Conservation (phyloP, 2,888 invertebrate species). For the Monochamus alternatus region DNA sequence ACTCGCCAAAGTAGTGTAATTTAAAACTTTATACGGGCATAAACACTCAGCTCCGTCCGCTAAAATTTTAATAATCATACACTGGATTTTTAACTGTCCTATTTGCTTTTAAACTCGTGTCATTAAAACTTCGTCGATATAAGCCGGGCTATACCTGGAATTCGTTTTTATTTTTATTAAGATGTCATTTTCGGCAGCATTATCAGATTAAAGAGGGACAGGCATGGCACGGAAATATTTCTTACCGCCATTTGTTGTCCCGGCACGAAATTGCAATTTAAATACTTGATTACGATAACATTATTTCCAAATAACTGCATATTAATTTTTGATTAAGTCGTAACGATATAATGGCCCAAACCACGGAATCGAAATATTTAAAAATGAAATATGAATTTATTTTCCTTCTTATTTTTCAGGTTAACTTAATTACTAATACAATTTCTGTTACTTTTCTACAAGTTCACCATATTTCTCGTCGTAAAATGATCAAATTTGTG, state of each 20-base stretch:
- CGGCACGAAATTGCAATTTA: conserved; percentile 24
- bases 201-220: conserved; percentile 23
- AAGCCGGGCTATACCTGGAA: conserved; percentile 10
- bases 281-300: conserved; percentile 28
- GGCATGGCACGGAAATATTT: conserved; percentile 13
- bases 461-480: too few relatives aligned
- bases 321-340: conserved; percentile 48
- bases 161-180: conserved; percentile 30
- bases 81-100: conserved; percentile 41
- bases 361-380: conserved; percentile 29
- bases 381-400: neutral
- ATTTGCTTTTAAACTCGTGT: conserved; percentile 36
- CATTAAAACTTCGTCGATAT: conserved; percentile 41
- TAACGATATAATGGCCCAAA: conserved; percentile 30
- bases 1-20: neutral
- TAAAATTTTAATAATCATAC: conserved; percentile 43
- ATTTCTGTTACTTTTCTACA: too few relatives aligned
- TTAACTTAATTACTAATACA: too few relatives aligned
- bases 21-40: conserved; percentile 31
- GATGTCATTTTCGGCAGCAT: conserved; percentile 4
- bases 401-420: too few relatives aligned
- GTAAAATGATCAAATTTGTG: too few relatives aligned
- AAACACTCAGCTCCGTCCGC: conserved; percentile 28
- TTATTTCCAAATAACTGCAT: conserved; percentile 46
- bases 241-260: conserved; percentile 8